Percentiles rank a stretch among this genome's conserved stretches.
Evolutionary conservation across 2,113 vertebrate genomes (phyloP).

Genomic region (Corythornis cristatus): DNA sequence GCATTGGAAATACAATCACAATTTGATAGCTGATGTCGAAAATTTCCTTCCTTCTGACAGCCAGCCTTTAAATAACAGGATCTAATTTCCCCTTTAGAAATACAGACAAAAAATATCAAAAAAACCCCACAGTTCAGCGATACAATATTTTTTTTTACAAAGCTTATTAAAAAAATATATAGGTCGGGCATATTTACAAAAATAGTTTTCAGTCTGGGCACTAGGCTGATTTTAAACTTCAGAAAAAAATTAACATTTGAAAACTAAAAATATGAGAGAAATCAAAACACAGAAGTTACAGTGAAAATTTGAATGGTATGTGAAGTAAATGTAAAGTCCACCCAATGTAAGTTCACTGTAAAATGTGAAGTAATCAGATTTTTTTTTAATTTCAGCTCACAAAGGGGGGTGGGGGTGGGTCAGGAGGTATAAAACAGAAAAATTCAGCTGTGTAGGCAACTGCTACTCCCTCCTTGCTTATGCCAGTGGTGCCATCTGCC

Average conservation of each 20-base stretch:
- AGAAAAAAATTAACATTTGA: neutral
- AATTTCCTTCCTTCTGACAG: constrained; percentile 74
- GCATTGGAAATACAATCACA: constrained; percentile 66
- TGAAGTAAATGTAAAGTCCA: neutral
- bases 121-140: neutral
- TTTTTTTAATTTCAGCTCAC: neutral
- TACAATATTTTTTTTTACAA: neutral
- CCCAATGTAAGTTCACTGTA: neutral
- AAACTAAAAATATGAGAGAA: neutral
- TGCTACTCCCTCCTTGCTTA: neutral
- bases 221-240: neutral
- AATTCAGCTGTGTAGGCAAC: neutral
- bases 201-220: neutral
- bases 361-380: neutral
- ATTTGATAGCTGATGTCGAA: constrained; percentile 52
- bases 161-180: neutral
- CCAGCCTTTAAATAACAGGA: constrained; percentile 80
- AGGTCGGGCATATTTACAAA: neutral
- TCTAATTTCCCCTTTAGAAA: constrained; percentile 75
- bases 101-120: neutral
- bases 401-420: neutral
- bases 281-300: neutral
- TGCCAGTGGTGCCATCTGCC: neutral
- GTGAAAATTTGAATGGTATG: neutral
- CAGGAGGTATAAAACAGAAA: neutral